Percentiles rank a stretch among this genome's conserved stretches.
These are phyloP conservation scores for Tragelaphus scriptus DNA, from an alignment of 2,113 vertebrate genomes.

Conservation along the genomic window DNA sequence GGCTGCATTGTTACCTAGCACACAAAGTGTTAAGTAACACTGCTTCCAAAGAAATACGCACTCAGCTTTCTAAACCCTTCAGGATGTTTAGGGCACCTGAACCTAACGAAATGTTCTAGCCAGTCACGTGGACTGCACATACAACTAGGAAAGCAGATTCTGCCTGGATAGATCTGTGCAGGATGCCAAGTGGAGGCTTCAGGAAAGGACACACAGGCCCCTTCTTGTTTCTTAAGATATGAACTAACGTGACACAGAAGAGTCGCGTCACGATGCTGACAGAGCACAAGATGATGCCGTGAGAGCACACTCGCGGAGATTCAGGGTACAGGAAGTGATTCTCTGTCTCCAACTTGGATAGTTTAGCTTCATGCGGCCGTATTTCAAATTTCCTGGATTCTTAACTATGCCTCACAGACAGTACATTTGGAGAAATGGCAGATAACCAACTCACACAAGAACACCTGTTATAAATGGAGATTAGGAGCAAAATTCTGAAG, in stretches of 20 bases:
- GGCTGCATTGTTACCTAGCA: neutral
- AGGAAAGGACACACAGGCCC: neutral
- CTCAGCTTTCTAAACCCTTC: neutral
- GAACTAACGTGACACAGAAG: neutral
- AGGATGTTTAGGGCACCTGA: neutral
- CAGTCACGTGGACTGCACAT: neutral
- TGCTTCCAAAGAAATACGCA: neutral
- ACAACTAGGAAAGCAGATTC: neutral
- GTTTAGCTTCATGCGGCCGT: neutral
- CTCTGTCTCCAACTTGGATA: neutral
- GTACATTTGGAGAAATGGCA: neutral
- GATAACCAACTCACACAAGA: neutral
- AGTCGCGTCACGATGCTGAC: rapidly evolving
- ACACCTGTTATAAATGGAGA: neutral
- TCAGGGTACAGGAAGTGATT: rapidly evolving
- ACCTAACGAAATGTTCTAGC: neutral
- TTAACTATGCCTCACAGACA: neutral
- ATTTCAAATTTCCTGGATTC: neutral
- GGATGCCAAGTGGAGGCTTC: neutral
- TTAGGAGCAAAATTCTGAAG: slow-evolving; percentile 26
- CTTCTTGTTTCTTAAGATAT: neutral
- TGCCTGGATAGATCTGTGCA: neutral
- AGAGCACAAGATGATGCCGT: rapidly evolving
- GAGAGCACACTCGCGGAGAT: rapidly evolving
- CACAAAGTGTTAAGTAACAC: neutral